Evolutionary conservation across 2,113 vertebrate species (phyloP).

Genomic region (Hoplias malabaricus): DNA sequence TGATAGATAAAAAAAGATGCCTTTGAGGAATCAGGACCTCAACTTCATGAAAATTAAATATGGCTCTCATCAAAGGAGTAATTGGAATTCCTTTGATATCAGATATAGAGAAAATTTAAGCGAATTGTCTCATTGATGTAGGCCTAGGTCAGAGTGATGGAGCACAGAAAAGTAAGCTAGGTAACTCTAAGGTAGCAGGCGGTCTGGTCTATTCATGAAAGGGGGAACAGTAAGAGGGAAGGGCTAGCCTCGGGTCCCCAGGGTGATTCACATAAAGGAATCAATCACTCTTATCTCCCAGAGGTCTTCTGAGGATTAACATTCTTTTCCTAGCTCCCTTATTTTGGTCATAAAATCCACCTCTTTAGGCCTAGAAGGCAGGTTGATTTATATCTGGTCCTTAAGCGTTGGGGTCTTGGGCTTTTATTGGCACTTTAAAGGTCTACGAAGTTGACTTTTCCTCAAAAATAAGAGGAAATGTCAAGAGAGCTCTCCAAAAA

Average conservation of each 20-base stretch:
- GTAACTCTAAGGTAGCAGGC: background rate
- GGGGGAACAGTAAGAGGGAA: background rate
- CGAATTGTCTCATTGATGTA: conserved; percentile 22
- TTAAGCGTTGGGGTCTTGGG: background rate
- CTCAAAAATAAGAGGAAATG: conserved; percentile 23
- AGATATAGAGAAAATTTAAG: conserved; percentile 5
- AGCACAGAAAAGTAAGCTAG: background rate
- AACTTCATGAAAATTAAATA: conserved; percentile 43
- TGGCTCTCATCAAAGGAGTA: conserved; percentile 20
- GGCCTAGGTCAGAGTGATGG: conserved; percentile 16
- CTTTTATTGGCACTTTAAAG: conserved; percentile 11
- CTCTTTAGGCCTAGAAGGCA: conserved; percentile 2
- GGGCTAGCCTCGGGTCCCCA: conserved; percentile 14
- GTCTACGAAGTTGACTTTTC: conserved; percentile 9
- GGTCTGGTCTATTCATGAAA: conserved; percentile 6
- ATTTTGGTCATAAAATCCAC: background rate
- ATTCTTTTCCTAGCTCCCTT: background rate
- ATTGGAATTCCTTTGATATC: background rate
- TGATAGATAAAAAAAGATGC: background rate
- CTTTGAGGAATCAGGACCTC: conserved; percentile 7
- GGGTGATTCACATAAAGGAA: conserved; percentile 11
- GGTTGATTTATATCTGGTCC: background rate
- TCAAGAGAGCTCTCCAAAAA: background rate
- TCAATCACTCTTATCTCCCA: conserved; percentile 8
- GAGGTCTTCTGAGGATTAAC: background rate